Percentiles rank a stretch among this genome's conserved stretches.
Evolutionary conservation across 2,113 vertebrate species (phyloP).

Genomic region (Xiphorhynchus elegans): DNA sequence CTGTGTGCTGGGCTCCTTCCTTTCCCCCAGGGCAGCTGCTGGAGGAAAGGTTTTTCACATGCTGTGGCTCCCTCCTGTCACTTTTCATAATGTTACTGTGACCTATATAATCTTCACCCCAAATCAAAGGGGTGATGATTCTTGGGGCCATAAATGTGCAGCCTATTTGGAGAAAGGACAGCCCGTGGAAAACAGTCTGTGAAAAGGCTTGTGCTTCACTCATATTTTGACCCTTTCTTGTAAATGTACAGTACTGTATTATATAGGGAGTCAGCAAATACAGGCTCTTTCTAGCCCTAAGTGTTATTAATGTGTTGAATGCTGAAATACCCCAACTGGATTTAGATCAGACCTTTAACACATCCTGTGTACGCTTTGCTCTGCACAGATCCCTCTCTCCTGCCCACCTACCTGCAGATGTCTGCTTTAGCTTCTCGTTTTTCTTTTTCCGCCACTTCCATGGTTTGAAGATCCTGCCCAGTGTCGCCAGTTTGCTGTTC

Average conservation of each 20-base stretch:
- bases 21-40: background rate
- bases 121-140: background rate
- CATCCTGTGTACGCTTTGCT: background rate
- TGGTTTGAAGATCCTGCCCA: slow-evolving; percentile 97
- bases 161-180: background rate
- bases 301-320: background rate
- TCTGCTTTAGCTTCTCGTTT: slow-evolving; percentile 93
- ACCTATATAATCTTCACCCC: background rate
- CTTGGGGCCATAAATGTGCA: background rate
- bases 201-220: background rate
- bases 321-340: background rate
- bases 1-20: background rate
- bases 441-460: slow-evolving; percentile 99
- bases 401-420: slow-evolving; percentile 78
- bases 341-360: background rate
- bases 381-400: background rate
- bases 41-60: background rate
- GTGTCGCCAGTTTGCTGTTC: slow-evolving; percentile 93
- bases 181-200: background rate
- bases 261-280: background rate
- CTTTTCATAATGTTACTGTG: slow-evolving; percentile 24
- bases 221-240: background rate
- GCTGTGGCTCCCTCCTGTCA: slow-evolving; percentile 7
- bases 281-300: background rate
- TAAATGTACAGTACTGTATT: background rate